phyloP scores from a whole-genome alignment of 92 coral and sea anemone species.

The Micromussa lordhowensis region DNA sequence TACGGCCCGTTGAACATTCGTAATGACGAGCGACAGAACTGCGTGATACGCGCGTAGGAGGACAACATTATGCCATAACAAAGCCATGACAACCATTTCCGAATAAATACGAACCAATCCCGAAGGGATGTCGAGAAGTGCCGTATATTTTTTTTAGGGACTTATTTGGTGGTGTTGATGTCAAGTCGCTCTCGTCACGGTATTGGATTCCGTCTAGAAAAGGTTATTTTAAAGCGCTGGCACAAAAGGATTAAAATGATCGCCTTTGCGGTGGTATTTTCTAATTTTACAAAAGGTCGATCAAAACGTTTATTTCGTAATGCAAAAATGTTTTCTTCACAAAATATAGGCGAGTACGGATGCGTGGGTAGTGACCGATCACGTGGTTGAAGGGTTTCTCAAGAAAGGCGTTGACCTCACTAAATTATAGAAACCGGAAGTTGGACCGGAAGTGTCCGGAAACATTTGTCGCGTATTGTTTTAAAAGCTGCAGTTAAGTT shows the following conservation, averaged over 20 bases:
- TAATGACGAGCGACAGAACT: slow-evolving; percentile 42
- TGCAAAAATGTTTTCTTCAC: slow-evolving; percentile 10
- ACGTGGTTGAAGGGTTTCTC: slow-evolving; percentile 19
- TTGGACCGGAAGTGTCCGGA: slow-evolving; percentile 31
- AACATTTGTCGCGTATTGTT: neutral
- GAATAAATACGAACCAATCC: slow-evolving; percentile 72
- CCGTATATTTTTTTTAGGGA: slow-evolving; percentile 11
- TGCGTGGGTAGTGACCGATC: slow-evolving; percentile 46
- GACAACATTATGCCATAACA: slow-evolving; percentile 53
- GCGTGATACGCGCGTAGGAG: slow-evolving; percentile 50
- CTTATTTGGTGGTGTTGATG: slow-evolving; percentile 47
- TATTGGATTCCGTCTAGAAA: slow-evolving; percentile 52
- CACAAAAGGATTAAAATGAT: neutral
- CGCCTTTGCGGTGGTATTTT: neutral
- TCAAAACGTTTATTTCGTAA: slow-evolving; percentile 29
- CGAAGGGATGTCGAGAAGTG: slow-evolving; percentile 60
- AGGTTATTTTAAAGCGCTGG: slow-evolving; percentile 11
- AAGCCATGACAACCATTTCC: slow-evolving; percentile 67
- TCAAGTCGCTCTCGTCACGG: slow-evolving; percentile 19
- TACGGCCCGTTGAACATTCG: slow-evolving; percentile 73
- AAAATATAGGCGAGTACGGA: slow-evolving; percentile 43
- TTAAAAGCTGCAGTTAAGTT: neutral
- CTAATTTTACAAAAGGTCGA: neutral
- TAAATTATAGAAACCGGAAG: slow-evolving; percentile 39
- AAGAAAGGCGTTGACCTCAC: slow-evolving; percentile 8